These are phyloP conservation scores for Perca schrenkii DNA, from an alignment of 2,113 vertebrate genomes.

Conservation along the genomic window DNA sequence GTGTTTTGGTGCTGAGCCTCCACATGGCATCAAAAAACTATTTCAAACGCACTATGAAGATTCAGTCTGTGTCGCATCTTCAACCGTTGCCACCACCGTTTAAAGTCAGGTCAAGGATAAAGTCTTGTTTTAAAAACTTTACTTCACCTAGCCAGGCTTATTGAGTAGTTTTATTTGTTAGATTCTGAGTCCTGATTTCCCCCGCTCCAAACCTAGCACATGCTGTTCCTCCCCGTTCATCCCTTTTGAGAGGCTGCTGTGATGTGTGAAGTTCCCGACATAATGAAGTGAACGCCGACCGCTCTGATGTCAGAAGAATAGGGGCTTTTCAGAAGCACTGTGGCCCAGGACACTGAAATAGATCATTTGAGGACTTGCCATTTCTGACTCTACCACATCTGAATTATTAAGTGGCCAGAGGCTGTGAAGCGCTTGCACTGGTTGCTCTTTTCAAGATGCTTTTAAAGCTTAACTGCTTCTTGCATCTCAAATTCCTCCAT, in stretches of 20 bases:
- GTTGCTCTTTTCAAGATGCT: conserved; percentile 59
- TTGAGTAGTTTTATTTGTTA: background rate
- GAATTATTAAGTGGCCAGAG: conserved; percentile 72
- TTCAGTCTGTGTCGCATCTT: background rate
- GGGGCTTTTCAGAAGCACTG: conserved; percentile 26
- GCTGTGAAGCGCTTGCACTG: conserved; percentile 56
- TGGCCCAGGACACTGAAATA: conserved; percentile 55
- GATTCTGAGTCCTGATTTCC: background rate
- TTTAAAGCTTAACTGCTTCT: conserved; percentile 59
- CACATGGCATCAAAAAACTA: background rate
- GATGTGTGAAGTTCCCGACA: conserved; percentile 28
- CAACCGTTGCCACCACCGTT: background rate
- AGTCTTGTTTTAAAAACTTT: background rate
- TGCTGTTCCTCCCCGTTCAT: background rate
- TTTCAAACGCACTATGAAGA: background rate
- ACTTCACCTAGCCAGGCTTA: background rate
- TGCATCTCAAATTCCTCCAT: conserved; percentile 8
- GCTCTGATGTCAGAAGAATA: conserved; percentile 39
- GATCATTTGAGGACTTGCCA: conserved; percentile 61
- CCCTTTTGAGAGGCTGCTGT: conserved; percentile 20
- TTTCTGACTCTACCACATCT: conserved; percentile 53
- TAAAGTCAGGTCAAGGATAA: background rate
- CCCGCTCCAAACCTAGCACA: background rate
- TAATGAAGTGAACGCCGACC: conserved; percentile 24
- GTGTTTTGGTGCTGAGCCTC: background rate